Conservation (phyloP, 2,888 invertebrate genomes). For the Deilephila porcellus region DNA sequence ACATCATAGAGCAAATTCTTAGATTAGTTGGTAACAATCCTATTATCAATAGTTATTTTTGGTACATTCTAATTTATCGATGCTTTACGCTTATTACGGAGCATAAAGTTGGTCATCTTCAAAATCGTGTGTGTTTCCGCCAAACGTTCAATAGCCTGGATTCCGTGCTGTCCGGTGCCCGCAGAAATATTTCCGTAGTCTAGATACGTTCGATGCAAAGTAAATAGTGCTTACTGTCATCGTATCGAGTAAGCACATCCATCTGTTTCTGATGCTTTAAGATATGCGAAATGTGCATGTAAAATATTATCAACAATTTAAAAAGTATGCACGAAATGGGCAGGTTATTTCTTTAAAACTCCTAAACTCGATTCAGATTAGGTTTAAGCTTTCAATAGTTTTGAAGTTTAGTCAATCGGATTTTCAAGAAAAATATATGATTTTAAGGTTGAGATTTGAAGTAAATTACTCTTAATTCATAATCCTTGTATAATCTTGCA, state of each 20-base stretch:
- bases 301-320: neutral
- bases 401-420: too few species aligned
- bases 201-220: conserved; percentile 49
- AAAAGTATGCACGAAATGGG: neutral
- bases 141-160: conserved; percentile 42
- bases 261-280: neutral
- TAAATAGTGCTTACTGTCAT: conserved; percentile 29
- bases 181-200: conserved; percentile 48
- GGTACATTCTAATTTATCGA: too few species aligned
- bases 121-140: neutral
- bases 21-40: too few species aligned
- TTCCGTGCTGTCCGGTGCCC: conserved; percentile 44
- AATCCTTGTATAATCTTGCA: too few species aligned
- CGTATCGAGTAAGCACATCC: neutral
- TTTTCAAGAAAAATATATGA: too few species aligned
- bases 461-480: too few species aligned
- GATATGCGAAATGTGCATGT: neutral
- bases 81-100: neutral
- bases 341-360: too few species aligned
- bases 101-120: conserved; percentile 1
- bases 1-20: too few species aligned
- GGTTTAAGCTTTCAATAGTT: too few species aligned
- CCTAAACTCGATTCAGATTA: too few species aligned
- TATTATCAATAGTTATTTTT: too few species aligned
- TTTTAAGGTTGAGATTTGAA: too few species aligned